Evolutionary conservation across 2,797 vertebrate genomes (phyloP), one percentile per base, ranked within the genome.

Genomic region (Meriones psammophilus): DNA sequence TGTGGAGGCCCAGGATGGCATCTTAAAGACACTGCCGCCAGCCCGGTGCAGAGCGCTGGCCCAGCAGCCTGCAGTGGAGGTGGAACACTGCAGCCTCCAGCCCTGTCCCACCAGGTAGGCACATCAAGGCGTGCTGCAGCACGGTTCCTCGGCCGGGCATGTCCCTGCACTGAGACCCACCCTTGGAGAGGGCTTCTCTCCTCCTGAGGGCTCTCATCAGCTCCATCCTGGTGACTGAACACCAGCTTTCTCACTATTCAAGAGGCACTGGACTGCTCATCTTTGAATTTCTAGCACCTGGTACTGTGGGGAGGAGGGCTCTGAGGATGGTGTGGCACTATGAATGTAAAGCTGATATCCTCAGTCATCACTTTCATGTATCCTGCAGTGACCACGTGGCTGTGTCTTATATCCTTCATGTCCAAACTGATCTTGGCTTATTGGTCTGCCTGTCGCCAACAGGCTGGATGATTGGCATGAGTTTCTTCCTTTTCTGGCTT

Each of bases 21-120:
- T 97, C n/a, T 96, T 95, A 76, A 87, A 94, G 3, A 73, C 81
- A 1, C 93, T 98, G 95, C 95, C 97, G 17, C 95, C 97, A 39
- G 97, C 95, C 69, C 94, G 92, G 88, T 99, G 98, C 9, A 4
- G 66, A 0, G 42, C 20, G 0, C 97, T 97, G 58, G 88, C 92
- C 46, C 98, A 94, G 80, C 76, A 76, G 83, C 89, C 64, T 0
- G 98, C 46, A 0, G 97, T 33, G 0, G 78, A 96, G 58, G 92
- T 91, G 50, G 98, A 98, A 87, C 95, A 93, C 60, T 99, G 99
- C 90, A 98, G 97, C 88, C 8, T 97, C 36, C 98, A 98, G n/a
- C 97, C 97, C 91, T 99, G 98, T 94, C 98, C 98, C 12, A 87
- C 97, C 88, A 99, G 98, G 98, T 99, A 97, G 56, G 13, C 68